Evolutionary conservation across 2,113 vertebrate species (phyloP), one percentile per base, ranked within the genome.

Genomic region (Hyla sarda): DNA sequence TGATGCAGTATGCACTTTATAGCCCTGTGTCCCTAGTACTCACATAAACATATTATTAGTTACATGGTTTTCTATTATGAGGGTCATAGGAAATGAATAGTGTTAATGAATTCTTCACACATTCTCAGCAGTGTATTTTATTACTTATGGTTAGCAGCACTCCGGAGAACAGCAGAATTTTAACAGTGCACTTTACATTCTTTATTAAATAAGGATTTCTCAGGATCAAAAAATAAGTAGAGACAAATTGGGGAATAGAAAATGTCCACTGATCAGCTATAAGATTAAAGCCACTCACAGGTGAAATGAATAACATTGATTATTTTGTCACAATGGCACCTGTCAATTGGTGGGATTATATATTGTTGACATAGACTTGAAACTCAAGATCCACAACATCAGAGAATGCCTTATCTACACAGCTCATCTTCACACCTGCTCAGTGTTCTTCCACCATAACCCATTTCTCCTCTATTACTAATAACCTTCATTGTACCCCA

Each of bases 11-110:
- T 48, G 12, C 72, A 75, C 72, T 48, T 48, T 48, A 75, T 48
- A 75, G 72, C 41, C 41, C 32, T 16, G 72, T 48, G n/a, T 48
- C 72, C 47, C 12, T 75, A 75, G 8, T 28, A 25, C n/a, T 34
- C 41, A 75, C 41, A 73, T 73, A 75, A 75, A 25, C 72, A 75
- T 75, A 75, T 52, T 78, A 78, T 78, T 78, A 78, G 50, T 56
- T 78, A 50, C 76, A 56, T 34, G 19, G 50, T 50, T 78, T 78
- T 78, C 21, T 32, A 78, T 78, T 78, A 78, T 21, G 30, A 78
- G 76, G 50, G 72, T 48, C 72, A 75, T 25, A 75, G 12, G 41
- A 78, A 78, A 30, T 78, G n/a, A 78, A 34, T 32, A 56, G 76
- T 37, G 52, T 78, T 78, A 78, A 78, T 78, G 28, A 78, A 78